Evolutionary conservation across 2,113 vertebrate species (phyloP).

Genomic region (Heterocephalus glaber): DNA sequence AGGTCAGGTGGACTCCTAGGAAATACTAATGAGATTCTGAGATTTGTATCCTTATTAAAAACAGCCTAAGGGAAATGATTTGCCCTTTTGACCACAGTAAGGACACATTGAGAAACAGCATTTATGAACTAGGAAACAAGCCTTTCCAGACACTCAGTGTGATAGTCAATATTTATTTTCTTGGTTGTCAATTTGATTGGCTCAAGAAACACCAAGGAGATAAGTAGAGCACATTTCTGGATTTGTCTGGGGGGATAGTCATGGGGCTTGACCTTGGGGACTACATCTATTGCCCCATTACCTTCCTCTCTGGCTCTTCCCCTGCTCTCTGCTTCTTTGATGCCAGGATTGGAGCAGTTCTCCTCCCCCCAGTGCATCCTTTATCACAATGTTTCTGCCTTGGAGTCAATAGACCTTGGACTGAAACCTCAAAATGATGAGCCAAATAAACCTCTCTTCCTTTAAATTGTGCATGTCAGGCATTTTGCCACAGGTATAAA

Average conservation of each 20-base stretch:
- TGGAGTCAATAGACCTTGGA: too few species aligned
- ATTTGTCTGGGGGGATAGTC: background rate
- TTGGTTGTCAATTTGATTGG: background rate
- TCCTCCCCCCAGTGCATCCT: background rate
- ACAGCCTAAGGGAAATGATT: background rate
- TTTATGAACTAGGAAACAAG: background rate
- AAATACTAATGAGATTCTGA: background rate
- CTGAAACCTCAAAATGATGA: background rate
- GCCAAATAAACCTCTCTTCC: background rate
- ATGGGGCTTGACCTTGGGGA: background rate
- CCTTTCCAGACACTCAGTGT: background rate
- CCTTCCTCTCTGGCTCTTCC: background rate
- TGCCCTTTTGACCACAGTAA: background rate
- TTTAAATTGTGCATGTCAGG: background rate
- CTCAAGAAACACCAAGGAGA: background rate
- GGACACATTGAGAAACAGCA: background rate
- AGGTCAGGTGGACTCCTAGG: background rate
- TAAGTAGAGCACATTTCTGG: background rate
- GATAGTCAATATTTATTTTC: background rate
- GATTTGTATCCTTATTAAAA: background rate
- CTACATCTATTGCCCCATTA: background rate
- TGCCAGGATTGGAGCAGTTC: background rate
- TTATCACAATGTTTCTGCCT: background rate
- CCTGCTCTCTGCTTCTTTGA: background rate
- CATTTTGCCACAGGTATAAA: background rate